Conservation (phyloP, 2,888 invertebrate genomes). For the Sussaba pulchella region DNA sequence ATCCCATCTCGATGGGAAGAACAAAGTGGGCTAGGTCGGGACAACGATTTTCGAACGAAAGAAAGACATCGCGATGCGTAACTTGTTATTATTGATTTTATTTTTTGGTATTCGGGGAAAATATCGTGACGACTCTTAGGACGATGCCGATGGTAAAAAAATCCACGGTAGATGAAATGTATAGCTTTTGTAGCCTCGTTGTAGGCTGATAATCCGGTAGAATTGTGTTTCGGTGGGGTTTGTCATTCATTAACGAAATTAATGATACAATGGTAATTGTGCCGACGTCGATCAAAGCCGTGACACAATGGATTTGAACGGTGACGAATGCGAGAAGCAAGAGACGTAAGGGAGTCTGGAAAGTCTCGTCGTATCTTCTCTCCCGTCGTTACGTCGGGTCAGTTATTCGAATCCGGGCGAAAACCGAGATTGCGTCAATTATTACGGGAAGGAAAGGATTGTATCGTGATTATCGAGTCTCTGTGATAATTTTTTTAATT, state of each 20-base stretch:
- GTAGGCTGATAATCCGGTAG: neutral
- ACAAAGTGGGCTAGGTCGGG: slow-evolving; percentile 67
- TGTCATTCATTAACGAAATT: no score
- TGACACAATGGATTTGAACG: slow-evolving; percentile 26
- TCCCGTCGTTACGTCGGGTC: slow-evolving; percentile 6
- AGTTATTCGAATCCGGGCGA: neutral
- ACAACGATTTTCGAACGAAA: slow-evolving; percentile 64
- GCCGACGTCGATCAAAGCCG: no score
- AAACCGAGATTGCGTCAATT: neutral
- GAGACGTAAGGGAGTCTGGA: neutral
- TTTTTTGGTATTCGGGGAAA: neutral
- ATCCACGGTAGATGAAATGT: neutral
- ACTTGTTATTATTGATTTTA: neutral
- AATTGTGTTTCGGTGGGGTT: no score
- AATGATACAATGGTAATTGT: no score
- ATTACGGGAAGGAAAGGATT: neutral
- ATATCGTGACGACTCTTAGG: neutral
- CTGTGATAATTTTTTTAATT: neutral
- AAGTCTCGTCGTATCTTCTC: neutral
- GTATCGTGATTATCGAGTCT: neutral
- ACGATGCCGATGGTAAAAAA: slow-evolving; percentile 2
- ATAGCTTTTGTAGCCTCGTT: neutral
- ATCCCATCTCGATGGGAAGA: slow-evolving; percentile 29
- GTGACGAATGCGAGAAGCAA: neutral
- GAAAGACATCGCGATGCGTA: neutral